Base-by-base conservation (phyloP, 2,113 vertebrate species). In the Mola mola region DNA sequence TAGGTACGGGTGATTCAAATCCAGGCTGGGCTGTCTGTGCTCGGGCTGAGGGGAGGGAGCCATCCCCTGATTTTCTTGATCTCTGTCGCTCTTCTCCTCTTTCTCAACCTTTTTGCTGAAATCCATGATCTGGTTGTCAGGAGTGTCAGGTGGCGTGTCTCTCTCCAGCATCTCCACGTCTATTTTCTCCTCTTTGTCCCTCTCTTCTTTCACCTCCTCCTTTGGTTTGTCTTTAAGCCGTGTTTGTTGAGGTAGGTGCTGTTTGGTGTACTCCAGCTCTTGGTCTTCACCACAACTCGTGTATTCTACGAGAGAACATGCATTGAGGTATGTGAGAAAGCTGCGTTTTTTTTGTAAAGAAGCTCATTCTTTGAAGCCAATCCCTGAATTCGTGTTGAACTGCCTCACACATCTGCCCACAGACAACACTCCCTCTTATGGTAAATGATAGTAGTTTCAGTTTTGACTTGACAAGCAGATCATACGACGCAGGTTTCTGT, bases 371-470 rank as follows among this genome's bases (percentile, higher is more conserved):
- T 34, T 15, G 4, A 8, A 15, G 5, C 11, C 33, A 9, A 7
- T 21, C 40, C 6, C 12, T 3, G 21, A 38, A 31, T 22, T 13
- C 2, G 13, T 4, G n/a, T 19, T 11, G 62, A 60, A 62, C 25
- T 31, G 6, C 41, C 22, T 26, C 49, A 34, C 67, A 43, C 75
- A 67, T 63, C 62, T 42, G 8, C 81, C 74, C 50, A 74, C 67
- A 12, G 13, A 47, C 25, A 31, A 9, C 59, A 56, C 83, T 40
- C 72, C 84, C 71, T 75, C 73, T 90, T 73, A 88, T 89, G 86
- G 88, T 90, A 91, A 93, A 90, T 44, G 83, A 65, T 81, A 75
- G 79, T 74, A 75, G 57, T 91, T 90, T 91, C 83, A 26, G 76
- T 89, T 88, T 79, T 81, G 42, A 61, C 31, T 46, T 87, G 52